Conservation (phyloP, 2,113 vertebrate genomes). For the Peromyscus maniculatus region DNA sequence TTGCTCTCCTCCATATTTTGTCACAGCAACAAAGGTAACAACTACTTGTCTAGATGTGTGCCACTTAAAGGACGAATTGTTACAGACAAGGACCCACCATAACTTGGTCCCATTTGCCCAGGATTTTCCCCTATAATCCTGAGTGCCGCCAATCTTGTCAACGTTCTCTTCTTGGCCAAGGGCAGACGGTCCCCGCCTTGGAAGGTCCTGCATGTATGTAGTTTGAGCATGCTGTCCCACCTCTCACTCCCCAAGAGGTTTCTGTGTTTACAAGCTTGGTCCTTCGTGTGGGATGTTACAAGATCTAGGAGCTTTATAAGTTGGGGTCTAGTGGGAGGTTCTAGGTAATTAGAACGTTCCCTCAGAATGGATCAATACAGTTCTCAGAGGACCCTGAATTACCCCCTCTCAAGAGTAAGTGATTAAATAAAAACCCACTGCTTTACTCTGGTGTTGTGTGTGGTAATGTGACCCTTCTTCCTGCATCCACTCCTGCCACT, state of each 20-base stretch:
- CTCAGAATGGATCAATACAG: background rate
- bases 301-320: background rate
- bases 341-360: background rate
- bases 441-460: background rate
- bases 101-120: background rate
- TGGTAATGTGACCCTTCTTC: background rate
- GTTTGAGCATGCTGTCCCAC: background rate
- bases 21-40: background rate
- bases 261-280: background rate
- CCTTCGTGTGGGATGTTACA: background rate
- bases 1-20: background rate
- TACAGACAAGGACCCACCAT: background rate
- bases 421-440: background rate
- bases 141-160: background rate
- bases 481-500: background rate
- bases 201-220: background rate
- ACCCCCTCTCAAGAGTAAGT: background rate
- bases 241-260: background rate
- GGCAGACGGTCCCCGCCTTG: background rate
- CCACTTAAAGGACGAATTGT: background rate
- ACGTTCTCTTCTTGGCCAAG: background rate
- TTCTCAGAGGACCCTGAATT: background rate
- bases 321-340: background rate
- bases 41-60: background rate
- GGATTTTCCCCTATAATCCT: background rate